Evolutionary conservation across 2,797 vertebrate species (phyloP).

Genomic region (Rhinogobio ventralis): DNA sequence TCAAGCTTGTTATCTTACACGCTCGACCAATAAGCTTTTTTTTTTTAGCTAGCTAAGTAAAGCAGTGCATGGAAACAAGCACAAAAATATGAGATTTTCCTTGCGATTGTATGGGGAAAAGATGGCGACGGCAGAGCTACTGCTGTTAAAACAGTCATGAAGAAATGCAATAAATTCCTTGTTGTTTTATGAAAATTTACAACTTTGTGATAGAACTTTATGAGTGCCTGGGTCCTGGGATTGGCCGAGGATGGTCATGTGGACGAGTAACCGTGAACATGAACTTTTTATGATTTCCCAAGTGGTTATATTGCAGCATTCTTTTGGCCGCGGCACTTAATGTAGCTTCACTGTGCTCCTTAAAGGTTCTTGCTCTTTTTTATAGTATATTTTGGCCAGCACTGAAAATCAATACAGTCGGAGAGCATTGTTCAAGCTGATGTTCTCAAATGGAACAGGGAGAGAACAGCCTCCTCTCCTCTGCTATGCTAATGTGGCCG

Average conservation of each 20-base stretch:
- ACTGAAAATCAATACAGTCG: slow-evolving; percentile 25
- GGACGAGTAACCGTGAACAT: slow-evolving; percentile 99
- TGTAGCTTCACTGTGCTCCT: slow-evolving; percentile 86
- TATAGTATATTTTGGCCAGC: slow-evolving; percentile 38
- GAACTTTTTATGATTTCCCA: slow-evolving; percentile 99
- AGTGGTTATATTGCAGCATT: slow-evolving; percentile 98
- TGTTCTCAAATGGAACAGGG: slow-evolving; percentile 63
- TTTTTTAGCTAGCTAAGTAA: not conserved
- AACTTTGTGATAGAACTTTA: slow-evolving; percentile 99
- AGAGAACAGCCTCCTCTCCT: slow-evolving; percentile 66
- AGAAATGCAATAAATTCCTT: slow-evolving; percentile 99
- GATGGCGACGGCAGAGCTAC: slow-evolving; percentile 78
- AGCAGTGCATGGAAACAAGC: not conserved
- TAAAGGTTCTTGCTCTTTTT: slow-evolving; percentile 54
- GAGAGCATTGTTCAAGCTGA: slow-evolving; percentile 52
- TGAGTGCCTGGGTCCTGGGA: slow-evolving; percentile 98
- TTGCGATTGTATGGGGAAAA: slow-evolving; percentile 66
- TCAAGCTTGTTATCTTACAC: not conserved
- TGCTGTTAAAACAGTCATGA: slow-evolving; percentile 88
- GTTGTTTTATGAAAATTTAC: slow-evolving; percentile 99
- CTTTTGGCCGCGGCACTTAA: slow-evolving; percentile 92
- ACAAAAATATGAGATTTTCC: slow-evolving; percentile 17
- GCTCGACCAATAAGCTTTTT: slow-evolving; percentile 5
- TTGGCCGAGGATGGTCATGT: slow-evolving; percentile 99
- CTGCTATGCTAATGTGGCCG: slow-evolving; percentile 70